Base-by-base conservation (phyloP, 2,888 invertebrate species). In the Nomada fabriciana region DNA sequence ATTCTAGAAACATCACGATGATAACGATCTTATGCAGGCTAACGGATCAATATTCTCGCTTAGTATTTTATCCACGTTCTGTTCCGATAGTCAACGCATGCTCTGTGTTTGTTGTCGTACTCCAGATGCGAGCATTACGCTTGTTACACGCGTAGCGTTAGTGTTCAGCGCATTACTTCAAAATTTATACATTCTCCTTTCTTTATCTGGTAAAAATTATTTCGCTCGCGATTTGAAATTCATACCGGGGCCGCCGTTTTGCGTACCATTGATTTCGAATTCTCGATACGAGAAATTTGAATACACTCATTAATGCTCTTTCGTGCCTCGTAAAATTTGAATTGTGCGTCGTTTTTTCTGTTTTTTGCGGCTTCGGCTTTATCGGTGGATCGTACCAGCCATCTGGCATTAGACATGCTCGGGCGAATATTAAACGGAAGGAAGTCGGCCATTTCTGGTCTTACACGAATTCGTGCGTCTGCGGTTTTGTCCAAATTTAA, bases 381-480 rank as follows among this genome's bases (percentile, higher is more conserved):
- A 79, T 78, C 52, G 71, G 42, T 67, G 47, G 61, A 81, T 71
- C 83, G 67, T 71, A 73, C 60, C 50, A 57, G 81, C 85, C 87
- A 88, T 88, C 77, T 89, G 88, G 85, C 84, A 74, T 77, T 82
- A 76, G 78, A 67, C 82, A 84, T 79, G 84, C 70, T 78, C 64
- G 70, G 71, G 50, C 69, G 79, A 78, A 69, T 82, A 78, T 85
- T 79, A 77, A 57, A 80, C 82, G 87, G 86, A 84, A 85, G 89
- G 87, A 88, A 86, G 88, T 85, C 85, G 74, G 68, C 78, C 75
- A 83, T 86, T 87, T 82, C 64, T 67, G 57, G 70, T 25, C 18
- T 80, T 84, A 65, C 78, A 70, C 52, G 59, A 76, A 61, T 52
- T 60, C 76, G 68, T 80, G 47, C 47, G 59, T 42, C 67, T 63